These are phyloP conservation scores for Semotilus atromaculatus DNA, from an alignment of 2,797 vertebrate species.

Conservation along the genomic window DNA sequence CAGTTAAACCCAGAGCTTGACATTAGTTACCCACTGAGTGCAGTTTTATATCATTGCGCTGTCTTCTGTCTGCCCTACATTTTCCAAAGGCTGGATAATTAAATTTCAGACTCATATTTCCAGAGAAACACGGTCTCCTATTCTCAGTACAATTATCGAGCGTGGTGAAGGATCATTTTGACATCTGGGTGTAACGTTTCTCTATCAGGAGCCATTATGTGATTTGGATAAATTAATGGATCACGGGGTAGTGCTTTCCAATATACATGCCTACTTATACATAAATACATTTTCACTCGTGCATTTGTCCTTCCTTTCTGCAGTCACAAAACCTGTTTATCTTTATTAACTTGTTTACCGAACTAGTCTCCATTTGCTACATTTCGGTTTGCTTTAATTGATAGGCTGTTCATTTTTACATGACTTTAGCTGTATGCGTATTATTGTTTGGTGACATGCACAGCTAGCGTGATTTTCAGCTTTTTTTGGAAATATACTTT, in stretches of 20 bases:
- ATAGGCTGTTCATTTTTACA: neutral
- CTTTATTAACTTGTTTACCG: neutral
- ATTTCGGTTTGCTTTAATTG: neutral
- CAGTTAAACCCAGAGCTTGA: constrained; percentile 65
- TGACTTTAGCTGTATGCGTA: neutral
- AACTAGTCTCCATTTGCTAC: neutral
- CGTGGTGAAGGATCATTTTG: constrained; percentile 73
- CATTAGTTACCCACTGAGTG: constrained; percentile 73
- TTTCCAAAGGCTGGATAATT: constrained; percentile 80
- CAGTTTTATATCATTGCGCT: constrained; percentile 70
- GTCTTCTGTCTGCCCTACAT: constrained; percentile 71
- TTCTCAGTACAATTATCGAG: constrained; percentile 77
- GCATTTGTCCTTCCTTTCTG: constrained; percentile 28
- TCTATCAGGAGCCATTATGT: constrained; percentile 77
- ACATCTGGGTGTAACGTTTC: constrained; percentile 77
- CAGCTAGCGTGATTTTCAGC: neutral
- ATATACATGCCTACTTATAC: constrained; percentile 32
- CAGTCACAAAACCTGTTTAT: constrained; percentile 10
- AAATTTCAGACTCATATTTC: constrained; percentile 78
- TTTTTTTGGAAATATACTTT: neutral
- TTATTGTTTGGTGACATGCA: neutral
- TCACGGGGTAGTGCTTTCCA: constrained; percentile 60
- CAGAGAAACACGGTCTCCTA: constrained; percentile 72
- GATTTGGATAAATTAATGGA: constrained; percentile 68
- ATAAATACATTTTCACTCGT: constrained; percentile 22